Evolutionary conservation across 30 jellyfish, hydroid and myxozoan genomes (phyloP).

Genomic region (Mastigias papua): DNA sequence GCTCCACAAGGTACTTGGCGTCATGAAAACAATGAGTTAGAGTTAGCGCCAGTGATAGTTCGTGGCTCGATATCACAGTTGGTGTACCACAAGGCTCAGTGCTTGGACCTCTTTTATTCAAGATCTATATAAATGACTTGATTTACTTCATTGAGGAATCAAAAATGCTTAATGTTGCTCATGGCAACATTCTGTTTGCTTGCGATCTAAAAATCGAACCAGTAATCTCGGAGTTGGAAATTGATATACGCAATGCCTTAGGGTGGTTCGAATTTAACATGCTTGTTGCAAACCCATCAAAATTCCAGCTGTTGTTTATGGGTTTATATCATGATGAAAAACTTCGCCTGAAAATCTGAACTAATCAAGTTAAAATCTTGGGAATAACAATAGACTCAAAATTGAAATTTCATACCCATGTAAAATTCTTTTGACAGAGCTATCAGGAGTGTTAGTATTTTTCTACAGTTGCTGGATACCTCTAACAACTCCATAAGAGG

Average conservation of each 20-base stretch:
- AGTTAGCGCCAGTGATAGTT: background rate
- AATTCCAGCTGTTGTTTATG: constrained; percentile 49
- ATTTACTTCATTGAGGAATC: too few species aligned
- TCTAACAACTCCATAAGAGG: constrained; percentile 17
- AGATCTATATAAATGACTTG: too few species aligned
- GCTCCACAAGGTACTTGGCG: constrained; percentile 35
- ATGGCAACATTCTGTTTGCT: background rate
- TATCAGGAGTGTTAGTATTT: constrained; percentile 36
- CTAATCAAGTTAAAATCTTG: background rate
- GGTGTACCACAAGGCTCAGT: background rate
- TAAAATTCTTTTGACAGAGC: constrained; percentile 39
- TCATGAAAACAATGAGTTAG: background rate
- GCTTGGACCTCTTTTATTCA: background rate
- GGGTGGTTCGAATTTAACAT: constrained; percentile 17
- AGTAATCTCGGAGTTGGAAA: constrained; percentile 25
- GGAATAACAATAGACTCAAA: constrained; percentile 42
- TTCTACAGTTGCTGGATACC: constrained; percentile 23
- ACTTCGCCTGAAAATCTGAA: constrained; percentile 8
- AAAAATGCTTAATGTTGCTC: constrained; percentile 1
- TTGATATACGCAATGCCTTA: constrained; percentile 34
- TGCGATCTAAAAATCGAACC: constrained; percentile 3
- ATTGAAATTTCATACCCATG: constrained; percentile 35
- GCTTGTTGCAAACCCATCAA: constrained; percentile 54
- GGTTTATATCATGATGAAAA: constrained; percentile 22
- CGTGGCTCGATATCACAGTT: background rate